Conservation (phyloP, 2,113 vertebrate species). For the Hassar affinis region DNA sequence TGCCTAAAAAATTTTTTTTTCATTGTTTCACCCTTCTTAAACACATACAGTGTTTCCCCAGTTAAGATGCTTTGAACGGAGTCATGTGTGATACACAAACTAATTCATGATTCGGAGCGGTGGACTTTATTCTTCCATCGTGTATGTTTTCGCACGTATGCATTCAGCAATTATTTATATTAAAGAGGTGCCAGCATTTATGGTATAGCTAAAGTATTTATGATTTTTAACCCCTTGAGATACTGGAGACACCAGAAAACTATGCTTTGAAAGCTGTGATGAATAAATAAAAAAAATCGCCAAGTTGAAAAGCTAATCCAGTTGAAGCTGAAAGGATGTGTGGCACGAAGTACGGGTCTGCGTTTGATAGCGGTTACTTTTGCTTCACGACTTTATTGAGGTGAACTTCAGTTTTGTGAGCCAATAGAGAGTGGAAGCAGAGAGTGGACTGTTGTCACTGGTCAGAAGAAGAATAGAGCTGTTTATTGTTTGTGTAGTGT, state of each 20-base stretch:
- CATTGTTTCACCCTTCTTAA: slow-evolving; percentile 8
- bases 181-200: neutral
- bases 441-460: neutral
- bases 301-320: neutral
- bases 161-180: neutral
- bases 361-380: neutral
- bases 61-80: slow-evolving; percentile 7
- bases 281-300: neutral
- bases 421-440: neutral
- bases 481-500: neutral
- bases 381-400: neutral
- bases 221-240: neutral
- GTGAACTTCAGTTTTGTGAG: neutral
- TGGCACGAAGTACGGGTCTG: neutral
- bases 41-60: neutral
- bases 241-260: neutral
- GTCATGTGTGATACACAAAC: slow-evolving; percentile 5
- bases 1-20: neutral
- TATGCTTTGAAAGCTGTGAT: too few relatives aligned
- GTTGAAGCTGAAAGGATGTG: neutral
- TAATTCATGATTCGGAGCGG: neutral
- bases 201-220: neutral
- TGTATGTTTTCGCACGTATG: neutral
- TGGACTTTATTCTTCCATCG: too few relatives aligned
- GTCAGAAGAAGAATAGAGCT: neutral